Conservation (phyloP, 2,888 invertebrate genomes). For the Xylophagus ater region DNA sequence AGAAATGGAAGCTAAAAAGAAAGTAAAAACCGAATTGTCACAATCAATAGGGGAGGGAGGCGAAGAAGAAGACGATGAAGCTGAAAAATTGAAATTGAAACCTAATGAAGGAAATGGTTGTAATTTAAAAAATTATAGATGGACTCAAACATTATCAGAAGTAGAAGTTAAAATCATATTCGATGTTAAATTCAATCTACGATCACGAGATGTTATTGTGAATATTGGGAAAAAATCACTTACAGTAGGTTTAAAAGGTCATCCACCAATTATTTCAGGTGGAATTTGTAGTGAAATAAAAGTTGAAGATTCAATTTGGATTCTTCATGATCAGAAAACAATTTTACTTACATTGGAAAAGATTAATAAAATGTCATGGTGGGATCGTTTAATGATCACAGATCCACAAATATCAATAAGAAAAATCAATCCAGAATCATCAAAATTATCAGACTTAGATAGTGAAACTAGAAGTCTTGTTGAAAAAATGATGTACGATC, state of each 20-base stretch:
- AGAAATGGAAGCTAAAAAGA: slow-evolving; percentile 52
- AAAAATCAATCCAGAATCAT: slow-evolving; percentile 97
- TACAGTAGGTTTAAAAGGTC: slow-evolving; percentile 81
- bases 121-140: slow-evolving; percentile 83
- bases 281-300: slow-evolving; percentile 83
- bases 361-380: slow-evolving; percentile 99
- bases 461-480: slow-evolving; percentile 95
- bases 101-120: slow-evolving; percentile 96
- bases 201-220: slow-evolving; percentile 65
- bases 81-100: slow-evolving; percentile 80
- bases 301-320: slow-evolving; percentile 92
- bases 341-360: slow-evolving; percentile 86
- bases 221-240: slow-evolving; percentile 65
- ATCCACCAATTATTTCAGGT: slow-evolving; percentile 83
- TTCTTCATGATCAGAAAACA: slow-evolving; percentile 80
- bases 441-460: slow-evolving; percentile 93
- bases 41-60: slow-evolving; percentile 36
- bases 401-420: slow-evolving; percentile 96
- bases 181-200: slow-evolving; percentile 54
- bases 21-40: too few species aligned
- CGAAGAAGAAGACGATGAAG: slow-evolving; percentile 65
- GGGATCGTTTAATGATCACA: slow-evolving; percentile 77
- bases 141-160: slow-evolving; percentile 96
- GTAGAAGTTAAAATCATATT: slow-evolving; percentile 83
- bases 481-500: slow-evolving; percentile 99